Percentiles rank a stretch among this genome's conserved stretches.
Conservation (phyloP, 2,888 invertebrate genomes). For the Conomelus anceps region DNA sequence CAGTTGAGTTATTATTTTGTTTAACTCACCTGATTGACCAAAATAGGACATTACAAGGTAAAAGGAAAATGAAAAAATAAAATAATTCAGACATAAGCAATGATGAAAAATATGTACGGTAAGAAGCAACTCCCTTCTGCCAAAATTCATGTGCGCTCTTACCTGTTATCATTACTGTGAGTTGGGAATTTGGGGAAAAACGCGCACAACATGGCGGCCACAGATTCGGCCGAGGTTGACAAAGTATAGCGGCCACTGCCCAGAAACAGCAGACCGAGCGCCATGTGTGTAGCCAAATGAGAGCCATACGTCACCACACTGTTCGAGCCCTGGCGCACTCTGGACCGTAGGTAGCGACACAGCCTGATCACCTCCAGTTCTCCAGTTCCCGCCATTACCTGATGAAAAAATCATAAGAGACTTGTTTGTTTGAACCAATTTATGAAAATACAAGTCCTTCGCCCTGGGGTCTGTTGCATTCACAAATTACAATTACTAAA, state of each 20-base stretch:
- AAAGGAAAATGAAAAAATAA: conserved; percentile 1
- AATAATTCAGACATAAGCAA: neutral
- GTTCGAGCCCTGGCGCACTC: conserved; percentile 63
- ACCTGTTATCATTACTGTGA: conserved; percentile 94
- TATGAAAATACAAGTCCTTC: neutral
- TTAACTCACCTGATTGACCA: too few relatives aligned
- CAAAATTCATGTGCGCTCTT: conserved; percentile 20
- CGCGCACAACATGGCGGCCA: conserved; percentile 86
- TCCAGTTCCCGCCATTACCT: conserved; percentile 94
- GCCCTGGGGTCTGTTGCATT: too few relatives aligned
- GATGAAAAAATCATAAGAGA: neutral
- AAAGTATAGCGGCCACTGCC: conserved; percentile 87
- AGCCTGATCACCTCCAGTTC: conserved; percentile 73
- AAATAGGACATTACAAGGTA: too few relatives aligned
- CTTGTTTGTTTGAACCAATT: neutral
- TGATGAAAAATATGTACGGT: too few relatives aligned
- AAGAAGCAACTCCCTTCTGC: too few relatives aligned
- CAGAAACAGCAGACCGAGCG: conserved; percentile 85
- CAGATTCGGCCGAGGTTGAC: conserved; percentile 71
- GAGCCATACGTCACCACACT: conserved; percentile 79
- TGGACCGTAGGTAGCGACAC: conserved; percentile 74
- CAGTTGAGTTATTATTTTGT: too few relatives aligned
- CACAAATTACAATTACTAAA: too few relatives aligned
- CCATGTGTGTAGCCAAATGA: conserved; percentile 93
- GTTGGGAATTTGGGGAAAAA: conserved; percentile 96